Base-by-base conservation (phyloP, 2,888 invertebrate genomes). In the Cerastoderma edule region DNA sequence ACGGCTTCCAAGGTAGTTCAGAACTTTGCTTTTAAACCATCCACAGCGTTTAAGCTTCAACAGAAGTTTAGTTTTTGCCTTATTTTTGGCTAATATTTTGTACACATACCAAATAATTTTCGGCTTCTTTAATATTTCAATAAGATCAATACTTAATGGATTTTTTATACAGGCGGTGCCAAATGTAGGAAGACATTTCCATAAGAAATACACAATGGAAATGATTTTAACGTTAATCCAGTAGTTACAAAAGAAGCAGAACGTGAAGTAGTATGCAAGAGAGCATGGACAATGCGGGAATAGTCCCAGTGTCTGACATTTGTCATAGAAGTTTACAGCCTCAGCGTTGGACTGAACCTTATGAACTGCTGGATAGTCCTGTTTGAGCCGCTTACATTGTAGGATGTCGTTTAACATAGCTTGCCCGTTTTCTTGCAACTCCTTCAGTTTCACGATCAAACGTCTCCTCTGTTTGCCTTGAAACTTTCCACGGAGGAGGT, bases 401-500 rank as follows among this genome's bases (percentile, higher is more conserved):
- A 22, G 39, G 27, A 60, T 10, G 0, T 39, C 19, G 24, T 10
- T 22, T 0, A 60, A 27, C 27, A 39, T 24, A 8, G 3, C 10
- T 39, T 33, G 8, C n/a, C 60, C 39, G 19, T 60, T 39, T 4
- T 32, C 39, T 39, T 27, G 35, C 8, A 60, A 13, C 0, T 39
- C 0, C n/a, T 39, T 5, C 2, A 60, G 39, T 19, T 35, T 39
- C 16, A 22, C 39, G 3, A 60, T 22, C 8, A 60, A 13, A 16
- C n/a, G 13, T 6, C 39, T 60, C 13, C 60, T 35, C 27, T 60
- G 39, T 39, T 35, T 60, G n/a, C 39, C 39, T 27, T 22, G 39
- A 2, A 35, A 22, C 27, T 70, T 70, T 2, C 64, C 50, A 10
- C 35, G 50, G 10, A 72, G 48, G 6, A 72, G 46, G 35, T 72